Conservation (phyloP, 2,797 vertebrate genomes). For the Odontamblyopus lacepedii region DNA sequence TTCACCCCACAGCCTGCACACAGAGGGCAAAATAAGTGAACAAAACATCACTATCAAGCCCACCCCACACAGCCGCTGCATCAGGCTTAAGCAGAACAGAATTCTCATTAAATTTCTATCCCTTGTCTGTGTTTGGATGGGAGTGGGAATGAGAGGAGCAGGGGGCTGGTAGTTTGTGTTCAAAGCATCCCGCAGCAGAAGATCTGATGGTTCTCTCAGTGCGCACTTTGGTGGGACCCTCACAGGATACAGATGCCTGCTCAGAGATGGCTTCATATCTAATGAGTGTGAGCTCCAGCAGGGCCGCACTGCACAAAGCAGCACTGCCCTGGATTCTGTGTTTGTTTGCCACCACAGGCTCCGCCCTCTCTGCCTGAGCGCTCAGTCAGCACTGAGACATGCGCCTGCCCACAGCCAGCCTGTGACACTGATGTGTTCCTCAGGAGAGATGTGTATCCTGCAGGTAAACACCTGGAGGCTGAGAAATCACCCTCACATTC, state of each 20-base stretch:
- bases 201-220: slow-evolving; percentile 76
- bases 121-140: slow-evolving; percentile 66
- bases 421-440: slow-evolving; percentile 80
- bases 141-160: slow-evolving; percentile 46
- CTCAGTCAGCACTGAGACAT: slow-evolving; percentile 74
- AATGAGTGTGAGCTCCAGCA: slow-evolving; percentile 78
- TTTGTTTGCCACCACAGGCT: slow-evolving; percentile 74
- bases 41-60: slow-evolving; percentile 66
- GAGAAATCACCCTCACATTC: slow-evolving; percentile 72
- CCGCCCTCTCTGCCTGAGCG: slow-evolving; percentile 60
- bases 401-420: slow-evolving; percentile 72
- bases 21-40: slow-evolving; percentile 72
- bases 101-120: slow-evolving; percentile 78
- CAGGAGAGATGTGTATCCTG: slow-evolving; percentile 76
- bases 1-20: slow-evolving; percentile 60
- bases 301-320: slow-evolving; percentile 69
- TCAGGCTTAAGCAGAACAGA: slow-evolving; percentile 56
- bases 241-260: slow-evolving; percentile 76
- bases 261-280: slow-evolving; percentile 74
- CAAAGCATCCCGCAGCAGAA: slow-evolving; percentile 72
- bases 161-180: slow-evolving; percentile 69
- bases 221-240: slow-evolving; percentile 74
- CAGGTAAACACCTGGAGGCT: slow-evolving; percentile 82
- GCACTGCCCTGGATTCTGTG: slow-evolving; percentile 72
- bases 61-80: slow-evolving; percentile 65